Conservation (phyloP, 2,797 vertebrate genomes). For the Lepus townsendii region DNA sequence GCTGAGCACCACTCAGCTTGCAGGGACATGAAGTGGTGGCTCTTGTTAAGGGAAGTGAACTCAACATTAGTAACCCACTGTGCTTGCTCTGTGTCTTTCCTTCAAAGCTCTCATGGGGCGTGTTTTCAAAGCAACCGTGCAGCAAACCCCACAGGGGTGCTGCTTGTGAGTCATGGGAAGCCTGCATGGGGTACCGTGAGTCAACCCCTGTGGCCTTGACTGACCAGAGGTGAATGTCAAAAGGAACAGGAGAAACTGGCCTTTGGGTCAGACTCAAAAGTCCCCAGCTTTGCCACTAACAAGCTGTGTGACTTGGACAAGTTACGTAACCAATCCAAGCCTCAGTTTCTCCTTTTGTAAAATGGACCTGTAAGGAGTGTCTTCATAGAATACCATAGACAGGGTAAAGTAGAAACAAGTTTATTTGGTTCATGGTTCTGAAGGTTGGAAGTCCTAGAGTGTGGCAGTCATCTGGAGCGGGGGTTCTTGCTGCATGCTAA, state of each 20-base stretch:
- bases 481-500: rapidly evolving
- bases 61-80: neutral
- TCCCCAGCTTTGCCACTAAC: neutral
- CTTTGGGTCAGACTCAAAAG: neutral
- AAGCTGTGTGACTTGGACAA: neutral
- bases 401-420: neutral
- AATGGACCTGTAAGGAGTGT: neutral
- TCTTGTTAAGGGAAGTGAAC: neutral
- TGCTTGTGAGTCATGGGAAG: neutral
- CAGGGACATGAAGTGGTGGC: neutral
- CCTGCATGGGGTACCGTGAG: neutral
- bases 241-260: neutral
- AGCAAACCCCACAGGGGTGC: neutral
- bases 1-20: neutral
- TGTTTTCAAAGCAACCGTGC: neutral
- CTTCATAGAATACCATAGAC: neutral
- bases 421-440: neutral
- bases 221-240: neutral
- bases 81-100: neutral
- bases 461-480: no score
- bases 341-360: neutral
- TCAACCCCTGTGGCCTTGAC: neutral
- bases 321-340: neutral
- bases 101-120: neutral
- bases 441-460: neutral